A percentile compares a stretch with the other conserved stretches of the same genome.
These are phyloP conservation scores for Scaptomyza hsui DNA, from an alignment of 1,140 invertebrate genomes.

Conservation along the genomic window DNA sequence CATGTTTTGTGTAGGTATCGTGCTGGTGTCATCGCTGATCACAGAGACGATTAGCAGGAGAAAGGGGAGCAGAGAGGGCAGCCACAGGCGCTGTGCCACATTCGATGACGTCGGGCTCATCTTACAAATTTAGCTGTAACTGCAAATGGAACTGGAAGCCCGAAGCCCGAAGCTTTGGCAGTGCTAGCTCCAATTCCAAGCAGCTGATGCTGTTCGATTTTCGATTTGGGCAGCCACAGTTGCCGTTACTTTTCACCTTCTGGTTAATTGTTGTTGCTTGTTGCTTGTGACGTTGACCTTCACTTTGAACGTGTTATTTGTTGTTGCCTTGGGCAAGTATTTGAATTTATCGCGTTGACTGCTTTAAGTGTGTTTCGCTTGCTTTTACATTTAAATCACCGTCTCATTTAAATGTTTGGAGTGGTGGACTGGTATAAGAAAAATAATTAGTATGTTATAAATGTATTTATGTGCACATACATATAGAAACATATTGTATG, in stretches of 20 bases:
- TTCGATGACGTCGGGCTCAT: conserved; percentile 26
- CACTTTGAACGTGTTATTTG: conserved; percentile 64
- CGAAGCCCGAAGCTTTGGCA: conserved; percentile 10
- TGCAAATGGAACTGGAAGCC: conserved; percentile 5
- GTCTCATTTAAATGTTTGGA: conserved; percentile 44
- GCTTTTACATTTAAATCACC: conserved; percentile 54
- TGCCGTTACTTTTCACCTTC: conserved; percentile 49
- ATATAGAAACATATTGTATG: not conserved
- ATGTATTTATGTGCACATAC: not conserved
- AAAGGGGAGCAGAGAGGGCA: conserved; percentile 26
- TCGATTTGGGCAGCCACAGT: conserved; percentile 63
- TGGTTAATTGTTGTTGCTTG: conserved; percentile 58
- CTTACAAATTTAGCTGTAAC: conserved; percentile 1
- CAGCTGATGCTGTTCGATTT: conserved; percentile 30
- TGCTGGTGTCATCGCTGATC: conserved; percentile 53
- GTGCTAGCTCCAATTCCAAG: conserved; percentile 59
- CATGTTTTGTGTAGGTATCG: conserved; percentile 85
- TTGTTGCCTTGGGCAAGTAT: conserved; percentile 42
- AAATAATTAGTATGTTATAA: conserved; percentile 8
- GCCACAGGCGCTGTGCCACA: conserved; percentile 18
- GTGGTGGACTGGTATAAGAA: conserved; percentile 3
- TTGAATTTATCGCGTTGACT: conserved; percentile 41
- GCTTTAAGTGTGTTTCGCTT: conserved; percentile 49
- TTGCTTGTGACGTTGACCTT: conserved; percentile 51
- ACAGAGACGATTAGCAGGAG: conserved; percentile 51